A percentile compares a stretch with the other conserved stretches of the same genome.
phyloP scores from a whole-genome alignment of 2,888 invertebrate genomes.

The Lumbricus terrestris region DNA sequence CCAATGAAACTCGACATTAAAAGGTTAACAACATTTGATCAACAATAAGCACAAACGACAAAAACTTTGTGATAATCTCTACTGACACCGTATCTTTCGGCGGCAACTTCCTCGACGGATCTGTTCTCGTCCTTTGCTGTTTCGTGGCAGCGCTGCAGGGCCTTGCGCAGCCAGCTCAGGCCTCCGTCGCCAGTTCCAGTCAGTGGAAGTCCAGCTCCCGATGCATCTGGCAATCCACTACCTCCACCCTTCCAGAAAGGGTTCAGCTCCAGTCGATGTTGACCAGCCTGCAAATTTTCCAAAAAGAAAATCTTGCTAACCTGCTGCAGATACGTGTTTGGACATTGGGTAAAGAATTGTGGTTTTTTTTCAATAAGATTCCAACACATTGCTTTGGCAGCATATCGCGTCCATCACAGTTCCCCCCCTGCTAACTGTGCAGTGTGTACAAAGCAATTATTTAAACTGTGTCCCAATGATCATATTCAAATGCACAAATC shows the following conservation, averaged over 20 bases:
- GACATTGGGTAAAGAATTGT: not conserved
- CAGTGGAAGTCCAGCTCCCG: constrained; percentile 29
- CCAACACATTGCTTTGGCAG: not conserved
- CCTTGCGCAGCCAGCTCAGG: constrained; percentile 63
- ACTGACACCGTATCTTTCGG: constrained; percentile 65
- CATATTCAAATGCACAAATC: not conserved
- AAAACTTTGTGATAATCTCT: not conserved
- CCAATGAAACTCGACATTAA: no score
- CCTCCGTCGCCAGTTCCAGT: constrained; percentile 63
- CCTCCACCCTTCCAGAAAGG: constrained; percentile 91
- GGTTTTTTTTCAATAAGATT: not conserved
- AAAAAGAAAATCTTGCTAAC: not conserved
- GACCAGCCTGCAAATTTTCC: constrained; percentile 66
- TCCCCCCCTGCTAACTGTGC: not conserved
- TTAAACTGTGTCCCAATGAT: not conserved
- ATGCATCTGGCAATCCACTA: constrained; percentile 71
- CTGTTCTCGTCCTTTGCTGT: constrained; percentile 64
- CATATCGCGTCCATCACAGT: not conserved
- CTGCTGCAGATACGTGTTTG: not conserved
- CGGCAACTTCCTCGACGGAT: constrained; percentile 65
- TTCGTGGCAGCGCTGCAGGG: constrained; percentile 64
- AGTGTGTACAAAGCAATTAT: not conserved
- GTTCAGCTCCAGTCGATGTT: constrained; percentile 77
- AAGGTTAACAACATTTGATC: not conserved
- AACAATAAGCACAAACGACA: not conserved